A percentile compares a stretch with the other conserved stretches of the same genome.
Evolutionary conservation across 2,888 invertebrate species (phyloP).

Genomic region (Taphrorychus bicolor): DNA sequence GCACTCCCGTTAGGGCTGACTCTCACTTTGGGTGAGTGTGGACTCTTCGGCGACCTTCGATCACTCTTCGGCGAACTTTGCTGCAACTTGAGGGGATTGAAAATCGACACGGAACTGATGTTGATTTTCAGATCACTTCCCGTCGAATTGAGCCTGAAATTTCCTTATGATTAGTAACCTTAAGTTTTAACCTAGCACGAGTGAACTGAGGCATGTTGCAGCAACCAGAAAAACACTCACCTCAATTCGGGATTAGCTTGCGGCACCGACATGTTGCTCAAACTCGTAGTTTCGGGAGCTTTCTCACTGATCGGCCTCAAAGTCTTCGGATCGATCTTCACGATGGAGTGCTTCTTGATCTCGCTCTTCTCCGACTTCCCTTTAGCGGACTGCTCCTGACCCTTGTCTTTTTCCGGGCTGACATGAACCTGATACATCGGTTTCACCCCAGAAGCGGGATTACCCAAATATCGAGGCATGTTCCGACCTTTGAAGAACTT

Average conservation of each 20-base stretch:
- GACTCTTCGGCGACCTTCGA: constrained; percentile 55
- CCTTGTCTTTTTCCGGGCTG: constrained; percentile 57
- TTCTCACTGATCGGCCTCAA: constrained; percentile 62
- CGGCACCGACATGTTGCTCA: constrained; percentile 46
- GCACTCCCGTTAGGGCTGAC: constrained; percentile 16
- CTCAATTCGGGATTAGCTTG: constrained; percentile 33
- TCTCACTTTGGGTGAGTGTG: constrained; percentile 54
- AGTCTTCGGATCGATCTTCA: constrained; percentile 67
- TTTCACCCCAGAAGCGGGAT: constrained; percentile 68
- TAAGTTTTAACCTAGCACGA: neutral
- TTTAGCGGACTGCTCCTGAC: constrained; percentile 16
- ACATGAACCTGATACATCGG: constrained; percentile 64
- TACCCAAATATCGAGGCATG: constrained; percentile 63
- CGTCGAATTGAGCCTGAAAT: constrained; percentile 28
- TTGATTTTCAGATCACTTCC: constrained; percentile 57
- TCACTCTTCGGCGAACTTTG: constrained; percentile 56
- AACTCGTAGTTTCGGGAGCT: constrained; percentile 55
- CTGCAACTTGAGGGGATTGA: constrained; percentile 58
- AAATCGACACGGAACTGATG: constrained; percentile 59
- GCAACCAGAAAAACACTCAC: constrained; percentile 1
- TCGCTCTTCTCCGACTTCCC: constrained; percentile 50
- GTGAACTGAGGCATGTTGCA: no score
- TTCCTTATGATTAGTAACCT: neutral
- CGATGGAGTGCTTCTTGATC: constrained; percentile 59
- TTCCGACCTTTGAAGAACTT: constrained; percentile 67